Base-by-base conservation (phyloP, 2,113 vertebrate species). In the Campylomormyrus tamandua region DNA sequence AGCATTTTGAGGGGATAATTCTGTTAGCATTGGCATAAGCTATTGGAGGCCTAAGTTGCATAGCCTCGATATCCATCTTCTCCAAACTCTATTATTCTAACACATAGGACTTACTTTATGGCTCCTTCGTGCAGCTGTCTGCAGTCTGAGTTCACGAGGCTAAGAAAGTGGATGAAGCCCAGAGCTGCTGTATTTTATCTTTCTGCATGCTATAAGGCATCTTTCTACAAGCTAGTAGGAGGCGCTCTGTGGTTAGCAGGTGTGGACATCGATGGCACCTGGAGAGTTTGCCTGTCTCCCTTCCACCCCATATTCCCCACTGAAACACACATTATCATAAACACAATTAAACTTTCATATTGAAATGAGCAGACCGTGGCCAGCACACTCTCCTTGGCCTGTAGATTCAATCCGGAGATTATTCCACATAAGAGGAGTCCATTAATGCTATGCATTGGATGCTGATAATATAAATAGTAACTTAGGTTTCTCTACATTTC, bases 401-500 rank as follows among this genome's bases (percentile, higher is more conserved):
- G 94, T 92, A 94, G 94, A 95, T 95, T 94, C 92, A 91, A 91
- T 90, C 90, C 91, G 39, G 91, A 92, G 93, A 93, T 94, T 95
- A 95, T 96, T 94, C 94, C 92, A 94, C 93, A 93, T 93, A 93
- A 94, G 93, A 95, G 91, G 93, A 92, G 91, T 93, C 91, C 93
- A 94, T 94, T 94, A 92, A 95, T 94, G 90, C 91, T 91, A 92
- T 93, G 92, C 93, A 92, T 91, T 92, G 93, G 93, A 92, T 94
- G 94, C 94, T 92, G 92, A 92, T 87, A 92, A 92, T 90, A 88
- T 74, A 94, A 94, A 95, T 96, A 95, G 94, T 94, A 91, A 91
- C 93, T 94, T 94, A 94, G 94, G 94, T 95, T 94, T 94, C 95
- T 95, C 93, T 94, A 92, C 95, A 95, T 94, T 95, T 94, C 95